Conservation (phyloP, 2,113 vertebrate species). For the Polyodon spathula region DNA sequence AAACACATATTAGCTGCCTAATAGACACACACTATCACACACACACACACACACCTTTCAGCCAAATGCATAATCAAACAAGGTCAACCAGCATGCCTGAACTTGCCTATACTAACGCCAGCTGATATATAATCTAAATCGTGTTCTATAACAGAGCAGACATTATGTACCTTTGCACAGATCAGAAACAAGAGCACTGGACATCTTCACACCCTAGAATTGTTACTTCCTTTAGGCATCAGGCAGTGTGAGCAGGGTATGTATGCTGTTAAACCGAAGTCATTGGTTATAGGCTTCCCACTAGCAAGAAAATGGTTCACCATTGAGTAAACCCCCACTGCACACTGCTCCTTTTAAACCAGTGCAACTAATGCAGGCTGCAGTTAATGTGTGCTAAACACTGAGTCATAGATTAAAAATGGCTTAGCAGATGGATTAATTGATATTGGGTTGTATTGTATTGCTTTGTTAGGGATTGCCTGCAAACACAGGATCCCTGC, state of each 20-base stretch:
- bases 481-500: too few relatives aligned
- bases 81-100: conserved; percentile 25
- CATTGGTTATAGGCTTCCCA: neutral
- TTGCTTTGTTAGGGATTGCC: too few relatives aligned
- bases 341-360: too few relatives aligned
- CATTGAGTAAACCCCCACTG: too few relatives aligned
- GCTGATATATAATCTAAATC: neutral
- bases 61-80: conserved; percentile 16
- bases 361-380: too few relatives aligned
- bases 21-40: conserved; percentile 4
- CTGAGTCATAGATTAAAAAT: too few relatives aligned
- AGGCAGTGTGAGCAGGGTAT: neutral
- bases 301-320: too few relatives aligned
- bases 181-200: neutral
- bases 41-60: conserved; percentile 8
- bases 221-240: neutral
- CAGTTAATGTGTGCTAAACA: too few relatives aligned
- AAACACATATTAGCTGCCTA: too few relatives aligned
- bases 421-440: too few relatives aligned
- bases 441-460: too few relatives aligned
- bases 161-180: conserved; percentile 4
- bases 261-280: too few relatives aligned
- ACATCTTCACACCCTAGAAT: neutral
- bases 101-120: conserved; percentile 21
- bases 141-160: neutral